Evolutionary conservation across 1,140 invertebrate genomes (phyloP).

Genomic region (Drosophila ohnishii): DNA sequence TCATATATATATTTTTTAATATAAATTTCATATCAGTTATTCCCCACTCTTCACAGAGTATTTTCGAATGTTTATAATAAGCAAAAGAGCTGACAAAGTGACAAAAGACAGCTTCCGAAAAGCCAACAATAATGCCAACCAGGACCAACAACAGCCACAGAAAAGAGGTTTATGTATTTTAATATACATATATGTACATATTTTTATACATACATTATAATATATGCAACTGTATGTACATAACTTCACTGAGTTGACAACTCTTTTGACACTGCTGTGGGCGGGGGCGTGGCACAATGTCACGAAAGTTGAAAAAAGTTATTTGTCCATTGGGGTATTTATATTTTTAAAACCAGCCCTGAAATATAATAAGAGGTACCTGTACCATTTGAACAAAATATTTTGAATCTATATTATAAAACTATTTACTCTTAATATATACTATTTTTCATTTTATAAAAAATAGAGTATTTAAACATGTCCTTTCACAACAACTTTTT

Average conservation of each 20-base stretch:
- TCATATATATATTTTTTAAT: too few relatives aligned
- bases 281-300: slow-evolving; percentile 21
- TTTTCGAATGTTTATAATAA: slow-evolving; percentile 8
- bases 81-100: slow-evolving; percentile 35
- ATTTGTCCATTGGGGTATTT: not conserved
- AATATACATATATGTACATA: slow-evolving; percentile 1
- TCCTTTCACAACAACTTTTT: not conserved
- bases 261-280: slow-evolving; percentile 32
- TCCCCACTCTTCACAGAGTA: not conserved
- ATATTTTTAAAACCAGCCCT: not conserved
- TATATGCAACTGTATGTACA: slow-evolving; percentile 1
- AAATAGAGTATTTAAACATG: not conserved
- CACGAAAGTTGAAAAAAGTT: slow-evolving; percentile 8
- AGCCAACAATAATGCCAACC: slow-evolving; percentile 15
- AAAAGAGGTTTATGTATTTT: slow-evolving; percentile 45
- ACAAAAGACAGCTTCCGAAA: slow-evolving; percentile 27
- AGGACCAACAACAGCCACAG: slow-evolving; percentile 17
- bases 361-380: not conserved
- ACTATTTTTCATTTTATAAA: not conserved
- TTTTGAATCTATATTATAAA: not conserved
- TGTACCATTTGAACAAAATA: not conserved
- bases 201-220: not conserved
- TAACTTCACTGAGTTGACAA: slow-evolving; percentile 22
- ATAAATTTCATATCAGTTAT: too few relatives aligned
- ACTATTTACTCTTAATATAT: not conserved